Base-by-base conservation (phyloP, 2,888 invertebrate species). In the Cyrtodaria siliqua region DNA sequence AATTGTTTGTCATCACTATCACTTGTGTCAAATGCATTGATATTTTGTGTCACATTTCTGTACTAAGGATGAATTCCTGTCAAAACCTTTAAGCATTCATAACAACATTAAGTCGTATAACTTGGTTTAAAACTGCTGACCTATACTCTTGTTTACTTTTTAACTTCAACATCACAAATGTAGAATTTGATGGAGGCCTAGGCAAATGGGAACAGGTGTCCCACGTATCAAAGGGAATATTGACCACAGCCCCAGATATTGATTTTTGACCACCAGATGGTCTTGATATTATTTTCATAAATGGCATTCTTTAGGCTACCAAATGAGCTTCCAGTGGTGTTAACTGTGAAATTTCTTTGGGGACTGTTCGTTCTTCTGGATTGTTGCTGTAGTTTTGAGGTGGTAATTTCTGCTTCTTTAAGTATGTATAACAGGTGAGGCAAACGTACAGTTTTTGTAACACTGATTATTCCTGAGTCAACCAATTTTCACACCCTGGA, bases 171-270 rank as follows among this genome's bases (percentile, higher is more conserved):
- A 49, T 61, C 27, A 47, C 27, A 49, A 61, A 49, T 18, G n/a
- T n/a, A n/a, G n/a, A n/a, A n/a, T n/a, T n/a, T 40, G 14, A 18
- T 59, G 59, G 59, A 59, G 44, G 59, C n/a, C 59, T 33, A 3
- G 59, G 59, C 40, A 42, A 42, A 59, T 42, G n/a, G 16, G 40
- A 24, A 14, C 23, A 16, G 23, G 23, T 38, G 9, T 56, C 56
- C 56, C 27, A 4, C 16, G 59, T 42, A 20, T 42, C 42, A 24
- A 23, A 40, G 8, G 40, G 40, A n/a, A n/a, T 66, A 68, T 68
- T 68, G 8, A 75, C 69, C 52, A 69, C 55, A 52, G 53, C 14
- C 1, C 69, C 61, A 42, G 20, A 24, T 29, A 69, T 61, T 16
- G 55, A 42, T 18, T 53, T 69, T 24, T 69, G 68, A 16, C 42